Percentiles rank a stretch among this genome's conserved stretches.
Evolutionary conservation across 2,113 vertebrate species (phyloP).

Genomic region (Globicephala melas): DNA sequence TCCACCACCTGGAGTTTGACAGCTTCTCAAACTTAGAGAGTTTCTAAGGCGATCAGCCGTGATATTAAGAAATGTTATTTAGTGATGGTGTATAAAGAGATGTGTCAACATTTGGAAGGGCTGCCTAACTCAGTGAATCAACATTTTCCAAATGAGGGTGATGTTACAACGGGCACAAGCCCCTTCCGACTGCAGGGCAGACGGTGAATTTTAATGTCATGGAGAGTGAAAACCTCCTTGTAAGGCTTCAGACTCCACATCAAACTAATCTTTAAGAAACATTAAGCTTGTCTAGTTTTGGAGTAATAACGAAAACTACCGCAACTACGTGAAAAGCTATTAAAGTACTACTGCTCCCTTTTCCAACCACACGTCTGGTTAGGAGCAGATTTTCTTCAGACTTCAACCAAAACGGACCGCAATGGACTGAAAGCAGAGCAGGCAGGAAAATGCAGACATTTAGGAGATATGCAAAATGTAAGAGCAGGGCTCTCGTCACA

Average conservation of each 20-base stretch:
- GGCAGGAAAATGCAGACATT: background rate
- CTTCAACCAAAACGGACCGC: background rate
- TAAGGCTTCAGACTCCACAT: background rate
- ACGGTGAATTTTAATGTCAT: background rate
- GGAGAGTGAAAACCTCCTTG: background rate
- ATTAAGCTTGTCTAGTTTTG: background rate
- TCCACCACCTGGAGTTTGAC: background rate
- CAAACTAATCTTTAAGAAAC: background rate
- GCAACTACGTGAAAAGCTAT: background rate
- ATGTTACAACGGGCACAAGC: background rate
- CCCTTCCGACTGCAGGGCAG: background rate
- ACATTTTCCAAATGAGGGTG: background rate
- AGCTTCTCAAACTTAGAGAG: background rate
- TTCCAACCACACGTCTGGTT: background rate
- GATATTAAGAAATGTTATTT: background rate
- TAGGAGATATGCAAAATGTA: background rate
- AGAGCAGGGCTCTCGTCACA: background rate
- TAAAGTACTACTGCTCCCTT: background rate
- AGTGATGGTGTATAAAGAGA: background rate
- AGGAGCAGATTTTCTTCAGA: background rate
- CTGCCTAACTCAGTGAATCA: background rate
- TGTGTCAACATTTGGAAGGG: background rate
- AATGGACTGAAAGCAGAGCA: background rate
- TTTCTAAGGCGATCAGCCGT: background rate
- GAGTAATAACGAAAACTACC: background rate